Percentiles rank a stretch among this genome's conserved stretches.
Conservation (phyloP, 2,113 vertebrate species). For the Nannospalax galili region DNA sequence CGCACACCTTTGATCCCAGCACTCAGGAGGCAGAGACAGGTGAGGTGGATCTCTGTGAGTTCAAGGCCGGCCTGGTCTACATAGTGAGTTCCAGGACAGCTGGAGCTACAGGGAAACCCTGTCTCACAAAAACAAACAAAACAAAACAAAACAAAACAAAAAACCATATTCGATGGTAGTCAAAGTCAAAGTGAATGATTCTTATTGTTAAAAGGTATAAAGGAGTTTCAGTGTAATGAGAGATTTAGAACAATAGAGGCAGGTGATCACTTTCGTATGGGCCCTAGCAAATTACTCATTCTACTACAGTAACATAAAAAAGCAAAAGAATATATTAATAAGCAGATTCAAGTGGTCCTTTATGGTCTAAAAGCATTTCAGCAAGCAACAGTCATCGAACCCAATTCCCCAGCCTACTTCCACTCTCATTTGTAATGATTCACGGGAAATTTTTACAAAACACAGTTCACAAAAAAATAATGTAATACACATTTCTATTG, state of each 20-base stretch:
- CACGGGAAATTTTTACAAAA: neutral
- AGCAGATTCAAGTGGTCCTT: neutral
- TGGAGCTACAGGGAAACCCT: no score
- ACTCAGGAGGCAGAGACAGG: no score
- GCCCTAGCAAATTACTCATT: neutral
- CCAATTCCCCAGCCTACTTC: neutral
- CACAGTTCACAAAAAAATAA: neutral
- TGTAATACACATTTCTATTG: neutral
- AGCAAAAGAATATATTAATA: conserved; percentile 38
- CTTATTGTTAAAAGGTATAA: neutral
- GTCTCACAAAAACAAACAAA: no score
- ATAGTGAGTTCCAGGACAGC: no score
- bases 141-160: no score
- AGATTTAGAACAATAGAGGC: neutral
- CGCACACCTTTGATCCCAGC: no score
- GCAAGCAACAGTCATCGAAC: neutral
- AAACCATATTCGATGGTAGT: neutral
- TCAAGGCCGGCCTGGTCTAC: no score
- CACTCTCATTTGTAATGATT: neutral
- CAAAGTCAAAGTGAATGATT: neutral
- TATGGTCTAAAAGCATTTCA: conserved; percentile 1
- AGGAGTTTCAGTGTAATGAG: neutral
- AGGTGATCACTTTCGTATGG: neutral
- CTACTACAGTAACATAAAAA: neutral
- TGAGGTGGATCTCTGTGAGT: no score